Evolutionary conservation across 2,113 vertebrate species (phyloP), one percentile per base, ranked within the genome.

Genomic region (Ceyx cyanopectus): DNA sequence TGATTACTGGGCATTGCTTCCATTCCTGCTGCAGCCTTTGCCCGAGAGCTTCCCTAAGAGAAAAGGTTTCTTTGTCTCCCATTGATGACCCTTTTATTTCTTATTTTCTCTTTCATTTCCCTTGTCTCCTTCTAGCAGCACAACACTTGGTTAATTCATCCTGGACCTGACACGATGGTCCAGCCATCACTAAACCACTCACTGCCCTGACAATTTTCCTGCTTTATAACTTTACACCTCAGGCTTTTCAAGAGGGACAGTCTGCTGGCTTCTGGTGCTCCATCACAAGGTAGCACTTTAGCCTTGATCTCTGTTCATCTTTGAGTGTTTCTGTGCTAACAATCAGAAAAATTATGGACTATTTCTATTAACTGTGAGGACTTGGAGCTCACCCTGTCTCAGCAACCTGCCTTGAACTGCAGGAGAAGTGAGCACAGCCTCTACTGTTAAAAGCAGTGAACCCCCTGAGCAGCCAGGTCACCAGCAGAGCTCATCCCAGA

Each of bases 391-490:
- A 84, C 37, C 23, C 30, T 77, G 18, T 66, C 61, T 62, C 29
- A 73, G 57, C 20, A 92, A 48, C 57, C 68, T 88, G 18, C 12
- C 40, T 74, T 57, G 41, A 86, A 61, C 32, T 63, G 43, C 60
- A 74, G 60, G n/a, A 91, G 30, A 87, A 84, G 16, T 43, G 73
- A 92, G 79, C n/a, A 73, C 62, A 81, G 40, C 6, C 30, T 88
- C 45, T 32, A 27, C 89, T 86, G 73, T 83, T 81, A 87, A 83
- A 91, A 95, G 60, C 27, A 61, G 40, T 43, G 62, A 93, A 41
- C 13, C 78, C 79, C 41, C 60, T 91, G 62, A 68, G 82, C 74
- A 90, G 45, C 14, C 10, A 2, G 45, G 45, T 85, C 82, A 80
- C 32, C 43, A 91, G 50, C 23, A 73, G 21, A 23, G 23, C 8